Percentiles rank a stretch among this genome's conserved stretches.
Conservation (phyloP, 2,113 vertebrate genomes). For the Pimephales promelas region DNA sequence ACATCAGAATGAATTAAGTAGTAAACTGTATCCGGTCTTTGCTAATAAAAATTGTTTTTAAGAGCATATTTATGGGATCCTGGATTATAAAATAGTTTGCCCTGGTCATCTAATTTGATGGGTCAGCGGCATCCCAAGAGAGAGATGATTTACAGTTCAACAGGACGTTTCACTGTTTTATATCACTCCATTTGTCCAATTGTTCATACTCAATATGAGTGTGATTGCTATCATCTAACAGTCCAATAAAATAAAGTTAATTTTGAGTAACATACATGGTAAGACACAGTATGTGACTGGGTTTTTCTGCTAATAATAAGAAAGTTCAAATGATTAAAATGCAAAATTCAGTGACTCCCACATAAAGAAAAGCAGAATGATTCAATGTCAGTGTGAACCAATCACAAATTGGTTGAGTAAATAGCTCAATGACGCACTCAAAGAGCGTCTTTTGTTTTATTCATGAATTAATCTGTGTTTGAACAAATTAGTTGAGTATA, state of each 20-base stretch:
- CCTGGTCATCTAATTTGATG: not conserved
- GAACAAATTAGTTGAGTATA: not conserved
- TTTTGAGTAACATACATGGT: not conserved
- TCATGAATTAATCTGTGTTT: not conserved
- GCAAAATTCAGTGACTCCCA: not conserved
- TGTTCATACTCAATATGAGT: not conserved
- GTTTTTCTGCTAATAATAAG: not conserved
- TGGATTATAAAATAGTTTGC: constrained; percentile 1
- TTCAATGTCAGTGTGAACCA: not conserved
- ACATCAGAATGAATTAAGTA: constrained; percentile 15
- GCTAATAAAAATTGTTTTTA: not conserved
- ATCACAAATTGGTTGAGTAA: not conserved
- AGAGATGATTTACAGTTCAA: not conserved
- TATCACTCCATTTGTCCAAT: not conserved
- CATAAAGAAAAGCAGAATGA: not conserved
- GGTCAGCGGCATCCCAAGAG: not conserved
- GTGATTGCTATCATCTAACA: not conserved
- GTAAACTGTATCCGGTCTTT: not conserved
- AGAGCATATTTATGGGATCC: not conserved
- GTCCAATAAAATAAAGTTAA: not conserved
- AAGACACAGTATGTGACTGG: not conserved
- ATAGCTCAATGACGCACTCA: not conserved
- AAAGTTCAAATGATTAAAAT: not conserved
- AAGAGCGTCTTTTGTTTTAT: not conserved
- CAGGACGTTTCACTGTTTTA: not conserved